Evolutionary conservation across 2,888 invertebrate species (phyloP), one percentile per base, ranked within the genome.

Genomic region (Encarsia formosa): DNA sequence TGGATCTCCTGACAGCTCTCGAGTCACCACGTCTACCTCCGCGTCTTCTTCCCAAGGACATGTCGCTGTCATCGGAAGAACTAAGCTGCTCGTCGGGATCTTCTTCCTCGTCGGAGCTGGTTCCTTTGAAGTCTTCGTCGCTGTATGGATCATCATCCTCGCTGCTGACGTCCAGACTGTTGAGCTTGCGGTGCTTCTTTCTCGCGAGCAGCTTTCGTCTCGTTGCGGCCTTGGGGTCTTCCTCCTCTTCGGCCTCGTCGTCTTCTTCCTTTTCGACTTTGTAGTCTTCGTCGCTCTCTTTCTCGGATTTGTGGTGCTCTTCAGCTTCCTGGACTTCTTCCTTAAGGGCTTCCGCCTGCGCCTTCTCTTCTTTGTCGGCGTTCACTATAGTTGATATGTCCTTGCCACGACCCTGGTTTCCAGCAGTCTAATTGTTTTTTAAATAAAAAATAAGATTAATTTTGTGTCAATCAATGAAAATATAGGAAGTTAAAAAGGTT

Each of bases 61-160:
- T 78, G 37, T 78, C 66, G n/a, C 78, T 81, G 20, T 82, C 83
- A 9, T 81, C 81, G 22, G 78, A 78, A 1, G 79, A 79, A 0
- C 76, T 75, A n/a, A 74, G 67, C 29, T 74, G 75, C 44, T 77
- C 78, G 9, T 78, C 80, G 23, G 78, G 78, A 47, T 81, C 80
- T 22, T 84, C 82, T 37, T 84, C 83, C 0, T 73, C 72, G 0
- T 71, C 71, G 0, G 74, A 87, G 81, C 86, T 86, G 0, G 87
- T 84, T 35, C 91, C 90, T 69, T 91, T 89, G 68, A 94, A 95
- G 74, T 95, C 95, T 71, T 94, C 94, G 66, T 94, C 94, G 1
- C 88, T 89, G 50, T 81, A 84, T 26, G 84, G 84, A 71, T 91
- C 87, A 71, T 90, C 88, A 59, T 91, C 88, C 67, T 88, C 87